Evolutionary conservation across 2,113 vertebrate genomes (phyloP).

Genomic region (Chaetops frenatus): DNA sequence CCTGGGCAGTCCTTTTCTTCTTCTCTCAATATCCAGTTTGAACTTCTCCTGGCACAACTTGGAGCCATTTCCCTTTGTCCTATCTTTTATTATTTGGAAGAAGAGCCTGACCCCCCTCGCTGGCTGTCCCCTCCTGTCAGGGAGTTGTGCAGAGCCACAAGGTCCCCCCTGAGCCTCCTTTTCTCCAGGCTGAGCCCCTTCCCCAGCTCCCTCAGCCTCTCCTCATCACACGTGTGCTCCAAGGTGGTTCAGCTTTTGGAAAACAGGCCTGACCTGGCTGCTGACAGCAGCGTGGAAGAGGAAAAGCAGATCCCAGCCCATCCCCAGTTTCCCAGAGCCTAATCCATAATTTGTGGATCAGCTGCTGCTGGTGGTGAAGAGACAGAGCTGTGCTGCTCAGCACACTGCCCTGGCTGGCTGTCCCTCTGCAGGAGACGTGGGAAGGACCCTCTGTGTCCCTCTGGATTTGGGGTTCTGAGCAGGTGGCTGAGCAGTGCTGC

Average conservation of each 20-base stretch:
- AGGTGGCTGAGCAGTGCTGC: background rate
- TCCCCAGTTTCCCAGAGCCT: background rate
- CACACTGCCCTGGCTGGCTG: rapidly evolving
- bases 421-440: background rate
- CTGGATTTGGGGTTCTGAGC: background rate
- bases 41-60: background rate
- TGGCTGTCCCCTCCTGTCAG: background rate
- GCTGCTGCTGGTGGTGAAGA: background rate
- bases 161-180: background rate
- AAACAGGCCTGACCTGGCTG: rapidly evolving
- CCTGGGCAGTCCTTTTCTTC: background rate
- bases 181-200: background rate
- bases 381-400: background rate
- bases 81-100: background rate
- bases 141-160: background rate
- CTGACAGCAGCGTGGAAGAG: background rate
- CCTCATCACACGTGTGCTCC: background rate
- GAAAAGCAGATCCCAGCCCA: background rate
- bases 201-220: background rate
- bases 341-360: background rate
- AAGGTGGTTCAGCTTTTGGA: background rate
- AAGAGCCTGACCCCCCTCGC: background rate
- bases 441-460: background rate
- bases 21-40: background rate
- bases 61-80: background rate